Percentiles rank a stretch among this genome's conserved stretches.
Evolutionary conservation across 2,888 invertebrate genomes (phyloP).

Genomic region (Pollenia amentaria): DNA sequence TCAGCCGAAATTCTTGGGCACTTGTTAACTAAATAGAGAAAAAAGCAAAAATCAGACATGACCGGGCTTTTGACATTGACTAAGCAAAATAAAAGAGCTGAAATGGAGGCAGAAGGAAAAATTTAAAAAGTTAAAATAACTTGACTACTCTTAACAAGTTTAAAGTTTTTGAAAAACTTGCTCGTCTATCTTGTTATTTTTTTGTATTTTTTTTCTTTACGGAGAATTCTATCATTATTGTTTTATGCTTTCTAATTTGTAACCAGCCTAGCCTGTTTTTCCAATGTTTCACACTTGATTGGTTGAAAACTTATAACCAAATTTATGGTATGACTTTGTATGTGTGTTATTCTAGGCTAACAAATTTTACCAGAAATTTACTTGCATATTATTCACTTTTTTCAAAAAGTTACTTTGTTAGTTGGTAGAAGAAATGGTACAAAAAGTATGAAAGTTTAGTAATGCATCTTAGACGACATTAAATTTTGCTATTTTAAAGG

Average conservation of each 20-base stretch:
- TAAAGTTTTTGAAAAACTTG: slow-evolving; percentile 60
- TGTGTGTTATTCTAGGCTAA: slow-evolving; percentile 48
- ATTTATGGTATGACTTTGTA: slow-evolving; percentile 38
- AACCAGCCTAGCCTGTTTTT: slow-evolving; percentile 56
- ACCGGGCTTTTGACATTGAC: slow-evolving; percentile 67
- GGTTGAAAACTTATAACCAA: slow-evolving; percentile 76
- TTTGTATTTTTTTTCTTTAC: slow-evolving; percentile 19
- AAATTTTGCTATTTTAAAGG: too few species aligned
- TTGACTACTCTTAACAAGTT: slow-evolving; percentile 67
- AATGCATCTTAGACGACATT: too few species aligned
- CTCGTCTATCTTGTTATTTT: slow-evolving; percentile 48
- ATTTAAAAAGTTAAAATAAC: slow-evolving; percentile 64
- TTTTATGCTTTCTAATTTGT: slow-evolving; percentile 59
- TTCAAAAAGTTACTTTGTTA: slow-evolving; percentile 10
- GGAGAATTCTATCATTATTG: slow-evolving; percentile 46
- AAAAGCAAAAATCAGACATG: slow-evolving; percentile 31
- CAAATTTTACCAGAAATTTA: slow-evolving; percentile 65
- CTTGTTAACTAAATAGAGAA: slow-evolving; percentile 42
- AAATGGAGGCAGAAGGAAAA: background rate
- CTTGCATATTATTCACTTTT: slow-evolving; percentile 69
- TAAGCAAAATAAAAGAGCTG: slow-evolving; percentile 47
- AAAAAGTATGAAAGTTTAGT: background rate
- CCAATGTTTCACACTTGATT: slow-evolving; percentile 79
- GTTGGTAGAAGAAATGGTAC: background rate
- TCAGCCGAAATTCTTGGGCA: slow-evolving; percentile 44